Base-by-base conservation (phyloP, 23 tunicate genomes). In the Trididemnum nubilum region DNA sequence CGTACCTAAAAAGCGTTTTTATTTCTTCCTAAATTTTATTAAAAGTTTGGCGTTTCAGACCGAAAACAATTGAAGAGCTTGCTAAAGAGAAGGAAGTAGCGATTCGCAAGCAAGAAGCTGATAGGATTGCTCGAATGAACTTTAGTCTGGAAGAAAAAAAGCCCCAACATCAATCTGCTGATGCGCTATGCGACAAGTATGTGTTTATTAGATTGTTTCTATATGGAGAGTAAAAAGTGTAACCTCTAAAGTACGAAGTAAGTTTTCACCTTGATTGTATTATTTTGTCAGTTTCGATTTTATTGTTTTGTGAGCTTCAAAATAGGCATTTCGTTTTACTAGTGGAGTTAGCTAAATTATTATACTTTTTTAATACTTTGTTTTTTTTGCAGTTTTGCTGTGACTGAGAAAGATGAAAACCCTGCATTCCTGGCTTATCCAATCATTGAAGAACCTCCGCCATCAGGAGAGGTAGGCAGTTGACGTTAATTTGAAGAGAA, bases 101-200 rank as follows among this genome's bases (percentile, higher is more conserved):
- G 24, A 34, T 82, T 34, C 58, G 65, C 30, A 86, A 72, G 79
- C 51, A 74, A 51, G 97, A 87, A 60, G 88, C 82, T 33, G 91
- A 87, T 18, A 51, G 88, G 59, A 18, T 78, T 1, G 21, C 61
- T 4, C 66, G 97, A 51, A 91, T 91, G 97, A 63, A 69, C 51
- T 57, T 33, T 15, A 79, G 81, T 27, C 12, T 25, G 12, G 58
- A 58, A 27, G 81, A 35, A 26, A 85, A 66, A 21, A 59, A 71
- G 32, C 9, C 40, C 27, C 65, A 81, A 54, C 97, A 91, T 70
- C 87, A 88, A 70, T 91, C 97, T 32, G 90, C 97, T 31, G 97
- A 91, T 77, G 97, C 89, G 34, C 38, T 91, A 36, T 71, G 82
- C 2, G 83, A 91, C 30, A 90, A 91, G 90, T 91, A 70, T 31